Evolutionary conservation across 1,140 invertebrate species (phyloP).

Genomic region (Phymastichus coffea): DNA sequence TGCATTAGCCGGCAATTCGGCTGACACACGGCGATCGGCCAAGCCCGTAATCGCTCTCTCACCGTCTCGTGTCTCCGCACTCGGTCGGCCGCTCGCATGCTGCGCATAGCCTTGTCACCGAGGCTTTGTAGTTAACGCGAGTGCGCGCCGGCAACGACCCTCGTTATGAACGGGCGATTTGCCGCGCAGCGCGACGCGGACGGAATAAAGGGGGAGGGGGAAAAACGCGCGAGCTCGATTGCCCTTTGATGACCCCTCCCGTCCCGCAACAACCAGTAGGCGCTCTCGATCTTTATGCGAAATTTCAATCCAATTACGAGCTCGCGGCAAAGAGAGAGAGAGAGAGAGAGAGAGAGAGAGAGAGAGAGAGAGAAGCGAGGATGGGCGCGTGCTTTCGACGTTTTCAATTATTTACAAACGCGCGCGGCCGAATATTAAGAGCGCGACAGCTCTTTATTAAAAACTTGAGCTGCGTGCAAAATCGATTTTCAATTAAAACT

Average conservation of each 20-base stretch:
- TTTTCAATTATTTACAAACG: no score
- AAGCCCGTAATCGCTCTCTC: background rate
- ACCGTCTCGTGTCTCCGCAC: background rate
- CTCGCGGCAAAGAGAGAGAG: no score
- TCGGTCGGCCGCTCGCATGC: slow-evolving; percentile 7
- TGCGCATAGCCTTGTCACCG: slow-evolving; percentile 29
- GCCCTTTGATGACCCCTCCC: background rate
- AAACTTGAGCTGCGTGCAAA: background rate
- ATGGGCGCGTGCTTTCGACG: no score
- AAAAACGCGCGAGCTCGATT: background rate
- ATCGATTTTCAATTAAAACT: slow-evolving; percentile 27
- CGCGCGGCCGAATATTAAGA: no score
- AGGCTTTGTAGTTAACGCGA: slow-evolving; percentile 34
- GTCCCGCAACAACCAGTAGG: no score
- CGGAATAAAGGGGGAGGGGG: background rate
- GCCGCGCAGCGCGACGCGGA: background rate
- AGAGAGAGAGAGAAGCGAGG: no score
- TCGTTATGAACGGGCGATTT: slow-evolving; percentile 27
- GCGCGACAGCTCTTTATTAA: slow-evolving; percentile 2
- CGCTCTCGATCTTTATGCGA: background rate
- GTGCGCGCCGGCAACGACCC: slow-evolving; percentile 15
- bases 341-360: no score
- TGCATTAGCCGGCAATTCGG: background rate
- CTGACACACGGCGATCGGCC: background rate
- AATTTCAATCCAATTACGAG: no score